A percentile compares a stretch with the other conserved stretches of the same genome.
phyloP scores from a whole-genome alignment of 2,888 invertebrate species.

The Bimastos eiseni region DNA sequence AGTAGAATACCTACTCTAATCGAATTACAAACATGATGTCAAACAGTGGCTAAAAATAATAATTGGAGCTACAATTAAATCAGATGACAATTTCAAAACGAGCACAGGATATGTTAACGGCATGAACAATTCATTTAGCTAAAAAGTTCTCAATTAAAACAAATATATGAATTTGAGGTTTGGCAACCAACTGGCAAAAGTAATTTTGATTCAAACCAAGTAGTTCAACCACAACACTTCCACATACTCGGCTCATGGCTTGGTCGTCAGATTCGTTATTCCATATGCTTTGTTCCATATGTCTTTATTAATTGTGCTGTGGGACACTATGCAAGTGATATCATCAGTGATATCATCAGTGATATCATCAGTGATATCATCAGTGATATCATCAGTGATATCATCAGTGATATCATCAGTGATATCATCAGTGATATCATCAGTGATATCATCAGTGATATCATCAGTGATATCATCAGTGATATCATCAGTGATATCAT shows the following conservation, averaged over 20 bases:
- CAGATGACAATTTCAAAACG: background rate
- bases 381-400: background rate
- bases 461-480: background rate
- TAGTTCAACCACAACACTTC: background rate
- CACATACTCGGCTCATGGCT: background rate
- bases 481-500: background rate
- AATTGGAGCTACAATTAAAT: background rate
- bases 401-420: background rate
- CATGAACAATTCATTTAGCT: background rate
- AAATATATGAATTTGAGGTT: background rate
- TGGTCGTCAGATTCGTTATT: background rate
- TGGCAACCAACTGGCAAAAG: background rate
- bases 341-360: background rate
- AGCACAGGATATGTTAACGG: background rate
- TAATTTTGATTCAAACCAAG: background rate
- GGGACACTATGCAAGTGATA: too few relatives aligned
- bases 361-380: background rate
- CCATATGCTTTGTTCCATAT: background rate
- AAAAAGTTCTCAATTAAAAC: too few relatives aligned
- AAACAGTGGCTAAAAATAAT: background rate
- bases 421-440: background rate
- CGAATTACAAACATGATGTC: background rate
- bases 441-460: background rate
- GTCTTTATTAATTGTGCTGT: background rate
- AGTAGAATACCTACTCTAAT: background rate